These are phyloP conservation scores for Actinostola sp. DNA, from an alignment of 92 coral and sea anemone species.

Conservation along the genomic window DNA sequence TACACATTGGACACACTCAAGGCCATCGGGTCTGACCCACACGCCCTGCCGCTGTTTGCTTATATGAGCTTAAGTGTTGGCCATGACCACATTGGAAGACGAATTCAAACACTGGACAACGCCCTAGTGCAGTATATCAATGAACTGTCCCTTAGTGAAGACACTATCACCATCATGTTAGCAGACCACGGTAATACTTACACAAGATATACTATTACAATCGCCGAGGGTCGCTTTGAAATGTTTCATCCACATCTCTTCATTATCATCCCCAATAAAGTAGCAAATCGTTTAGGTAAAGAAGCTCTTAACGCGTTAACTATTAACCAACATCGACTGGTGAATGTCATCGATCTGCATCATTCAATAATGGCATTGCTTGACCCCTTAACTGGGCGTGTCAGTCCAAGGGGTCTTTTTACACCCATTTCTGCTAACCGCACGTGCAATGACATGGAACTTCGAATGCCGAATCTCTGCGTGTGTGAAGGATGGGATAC, in stretches of 20 bases:
- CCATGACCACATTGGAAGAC: slow-evolving; percentile 70
- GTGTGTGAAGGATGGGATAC: slow-evolving; percentile 78
- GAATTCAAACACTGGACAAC: slow-evolving; percentile 74
- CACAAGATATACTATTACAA: slow-evolving; percentile 55
- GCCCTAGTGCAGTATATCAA: slow-evolving; percentile 58
- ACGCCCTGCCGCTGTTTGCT: slow-evolving; percentile 63
- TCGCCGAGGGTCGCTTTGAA: slow-evolving; percentile 72
- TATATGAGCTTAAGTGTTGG: slow-evolving; percentile 72
- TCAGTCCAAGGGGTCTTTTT: slow-evolving; percentile 59
- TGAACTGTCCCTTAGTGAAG: slow-evolving; percentile 47
- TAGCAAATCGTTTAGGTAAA: slow-evolving; percentile 55
- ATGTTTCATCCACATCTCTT: slow-evolving; percentile 72
- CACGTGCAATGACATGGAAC: slow-evolving; percentile 65
- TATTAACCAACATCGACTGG: slow-evolving; percentile 60
- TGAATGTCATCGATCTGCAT: slow-evolving; percentile 64
- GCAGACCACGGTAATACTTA: slow-evolving; percentile 96
- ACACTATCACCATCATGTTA: slow-evolving; percentile 71
- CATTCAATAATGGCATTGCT: slow-evolving; percentile 62
- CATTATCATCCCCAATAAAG: slow-evolving; percentile 60
- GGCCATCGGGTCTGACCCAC: slow-evolving; percentile 38
- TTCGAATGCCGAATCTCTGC: slow-evolving; percentile 66
- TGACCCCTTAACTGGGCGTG: slow-evolving; percentile 36
- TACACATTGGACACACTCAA: slow-evolving; percentile 48
- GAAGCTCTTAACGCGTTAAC: slow-evolving; percentile 48
- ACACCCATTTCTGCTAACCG: slow-evolving; percentile 46